Evolutionary conservation across 2,113 vertebrate genomes (phyloP).

Genomic region (Silurus glanis): DNA sequence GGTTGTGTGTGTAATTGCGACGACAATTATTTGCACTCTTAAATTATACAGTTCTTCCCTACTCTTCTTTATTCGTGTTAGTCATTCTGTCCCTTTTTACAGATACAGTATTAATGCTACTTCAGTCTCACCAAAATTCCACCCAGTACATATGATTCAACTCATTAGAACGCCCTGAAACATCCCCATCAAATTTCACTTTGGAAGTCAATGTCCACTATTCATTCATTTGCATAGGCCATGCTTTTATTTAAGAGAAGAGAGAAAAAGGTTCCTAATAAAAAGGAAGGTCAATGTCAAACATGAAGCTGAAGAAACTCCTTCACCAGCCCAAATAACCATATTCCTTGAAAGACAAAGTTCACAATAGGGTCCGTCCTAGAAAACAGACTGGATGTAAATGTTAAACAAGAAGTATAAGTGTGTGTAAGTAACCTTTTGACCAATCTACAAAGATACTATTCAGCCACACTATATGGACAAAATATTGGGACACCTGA

Average conservation of each 20-base stretch:
- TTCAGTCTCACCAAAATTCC: conserved; percentile 11
- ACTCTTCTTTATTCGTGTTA: not conserved
- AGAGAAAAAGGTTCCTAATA: conserved; percentile 44
- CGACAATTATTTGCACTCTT: not conserved
- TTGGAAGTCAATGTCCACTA: conserved; percentile 2
- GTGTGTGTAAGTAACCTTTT: not conserved
- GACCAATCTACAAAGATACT: not conserved
- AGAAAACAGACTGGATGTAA: not conserved
- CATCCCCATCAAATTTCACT: conserved; percentile 5
- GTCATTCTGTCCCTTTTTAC: not conserved
- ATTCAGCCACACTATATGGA: not conserved
- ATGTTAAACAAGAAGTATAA: not conserved
- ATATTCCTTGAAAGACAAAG: not conserved
- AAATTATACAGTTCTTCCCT: not conserved
- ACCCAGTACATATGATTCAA: conserved; percentile 23
- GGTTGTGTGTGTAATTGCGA: not conserved
- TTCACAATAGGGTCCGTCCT: not conserved
- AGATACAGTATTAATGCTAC: not conserved
- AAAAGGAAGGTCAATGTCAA: conserved; percentile 21
- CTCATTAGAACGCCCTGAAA: not conserved
- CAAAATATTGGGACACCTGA: too few species aligned
- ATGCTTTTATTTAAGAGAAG: conserved; percentile 38
- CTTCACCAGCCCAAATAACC: not conserved
- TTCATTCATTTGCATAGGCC: not conserved
- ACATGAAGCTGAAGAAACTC: not conserved